Evolutionary conservation across 2,797 vertebrate species (phyloP).

Genomic region (Meriones psammophilus): DNA sequence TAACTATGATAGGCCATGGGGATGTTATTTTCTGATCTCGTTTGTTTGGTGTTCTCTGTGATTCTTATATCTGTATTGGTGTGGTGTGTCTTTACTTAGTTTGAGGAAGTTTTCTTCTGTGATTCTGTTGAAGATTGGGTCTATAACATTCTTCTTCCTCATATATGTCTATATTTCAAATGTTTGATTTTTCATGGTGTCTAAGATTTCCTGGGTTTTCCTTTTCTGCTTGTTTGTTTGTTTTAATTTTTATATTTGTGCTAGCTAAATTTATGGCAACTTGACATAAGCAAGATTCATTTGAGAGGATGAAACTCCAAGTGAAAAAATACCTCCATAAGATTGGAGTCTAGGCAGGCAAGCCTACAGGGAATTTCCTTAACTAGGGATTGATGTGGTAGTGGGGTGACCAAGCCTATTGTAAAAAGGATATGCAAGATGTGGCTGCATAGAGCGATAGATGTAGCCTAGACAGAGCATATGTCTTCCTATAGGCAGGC

Average conservation of each 20-base stretch:
- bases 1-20: background rate
- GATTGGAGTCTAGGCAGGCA: background rate
- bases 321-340: background rate
- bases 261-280: background rate
- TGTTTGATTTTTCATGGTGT: background rate
- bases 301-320: background rate
- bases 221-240: background rate
- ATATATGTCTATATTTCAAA: background rate
- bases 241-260: background rate
- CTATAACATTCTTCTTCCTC: background rate
- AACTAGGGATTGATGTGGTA: too few species aligned
- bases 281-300: background rate
- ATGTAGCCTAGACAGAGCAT: background rate
- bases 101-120: background rate
- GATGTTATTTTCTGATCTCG: too few species aligned
- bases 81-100: background rate
- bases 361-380: background rate
- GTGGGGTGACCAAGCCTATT: background rate
- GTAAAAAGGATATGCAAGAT: background rate
- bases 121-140: background rate
- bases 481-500: background rate
- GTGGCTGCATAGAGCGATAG: background rate
- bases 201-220: background rate
- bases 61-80: too few species aligned
- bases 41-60: background rate